phyloP scores from a whole-genome alignment of 1,140 invertebrate genomes.

The Akabosia matsudoensis region DNA sequence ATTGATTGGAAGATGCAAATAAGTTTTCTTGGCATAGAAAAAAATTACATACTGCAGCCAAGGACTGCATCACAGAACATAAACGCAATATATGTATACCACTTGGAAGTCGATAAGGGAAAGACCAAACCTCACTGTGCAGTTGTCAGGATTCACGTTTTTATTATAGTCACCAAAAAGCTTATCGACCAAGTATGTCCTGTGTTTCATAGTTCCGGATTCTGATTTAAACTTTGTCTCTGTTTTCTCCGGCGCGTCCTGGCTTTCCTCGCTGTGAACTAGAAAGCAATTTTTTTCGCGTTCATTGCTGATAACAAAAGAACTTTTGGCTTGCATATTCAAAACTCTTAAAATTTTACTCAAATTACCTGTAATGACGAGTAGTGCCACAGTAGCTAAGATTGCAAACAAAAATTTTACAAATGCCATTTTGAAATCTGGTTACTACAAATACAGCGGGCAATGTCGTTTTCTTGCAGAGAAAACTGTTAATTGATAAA shows the following conservation, averaged over 20 bases:
- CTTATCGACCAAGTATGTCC: background rate
- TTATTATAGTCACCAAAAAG: conserved; percentile 26
- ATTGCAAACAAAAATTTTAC: background rate
- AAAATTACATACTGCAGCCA: too few species aligned
- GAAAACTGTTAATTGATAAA: too few species aligned
- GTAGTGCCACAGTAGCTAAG: background rate
- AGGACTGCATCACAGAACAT: background rate
- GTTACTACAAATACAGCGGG: too few species aligned
- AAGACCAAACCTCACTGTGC: conserved; percentile 26
- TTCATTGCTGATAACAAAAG: background rate
- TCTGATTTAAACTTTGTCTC: too few species aligned
- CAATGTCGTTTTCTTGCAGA: too few species aligned
- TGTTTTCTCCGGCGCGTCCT: too few species aligned
- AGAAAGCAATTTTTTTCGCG: background rate
- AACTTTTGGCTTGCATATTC: background rate
- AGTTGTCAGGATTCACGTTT: conserved; percentile 30
- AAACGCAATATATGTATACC: conserved; percentile 19
- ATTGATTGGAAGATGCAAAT: background rate
- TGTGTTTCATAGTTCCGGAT: background rate
- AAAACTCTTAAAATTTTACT: background rate
- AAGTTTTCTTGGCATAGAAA: too few species aligned
- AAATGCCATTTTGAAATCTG: too few species aligned
- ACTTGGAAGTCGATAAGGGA: conserved; percentile 11
- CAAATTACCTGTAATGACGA: background rate
- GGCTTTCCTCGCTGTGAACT: too few species aligned